Percentiles rank a stretch among this genome's conserved stretches.
These are phyloP conservation scores for Acomys russatus DNA, from an alignment of 2,797 vertebrate species.

Conservation along the genomic window DNA sequence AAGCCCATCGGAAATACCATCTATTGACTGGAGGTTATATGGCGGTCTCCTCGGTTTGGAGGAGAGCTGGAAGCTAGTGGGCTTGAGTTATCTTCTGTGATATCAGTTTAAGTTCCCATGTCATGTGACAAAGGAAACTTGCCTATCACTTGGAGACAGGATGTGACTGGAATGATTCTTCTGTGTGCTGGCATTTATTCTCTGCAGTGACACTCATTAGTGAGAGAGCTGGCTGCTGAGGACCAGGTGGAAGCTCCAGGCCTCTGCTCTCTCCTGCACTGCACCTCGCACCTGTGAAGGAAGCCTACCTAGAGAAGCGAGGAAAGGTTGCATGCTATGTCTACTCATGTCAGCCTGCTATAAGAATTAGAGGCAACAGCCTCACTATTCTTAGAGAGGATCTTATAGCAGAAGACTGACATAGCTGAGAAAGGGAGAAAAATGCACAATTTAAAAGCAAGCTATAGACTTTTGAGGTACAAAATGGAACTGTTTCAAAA, in stretches of 20 bases:
- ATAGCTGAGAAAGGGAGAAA: background rate
- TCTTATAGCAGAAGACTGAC: background rate
- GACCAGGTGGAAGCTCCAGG: background rate
- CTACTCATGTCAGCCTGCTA: rapidly evolving
- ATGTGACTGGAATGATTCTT: background rate
- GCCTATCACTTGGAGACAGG: background rate
- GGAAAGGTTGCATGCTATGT: rapidly evolving
- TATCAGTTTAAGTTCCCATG: too few species aligned
- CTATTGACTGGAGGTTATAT: background rate
- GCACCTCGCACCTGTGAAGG: background rate
- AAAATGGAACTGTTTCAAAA: background rate
- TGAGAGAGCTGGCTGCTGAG: background rate
- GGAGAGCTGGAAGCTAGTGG: background rate
- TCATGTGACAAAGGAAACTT: background rate
- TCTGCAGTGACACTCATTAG: background rate
- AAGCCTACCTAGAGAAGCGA: background rate
- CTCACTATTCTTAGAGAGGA: background rate
- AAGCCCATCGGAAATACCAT: background rate
- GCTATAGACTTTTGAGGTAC: background rate
- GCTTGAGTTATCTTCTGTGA: background rate
- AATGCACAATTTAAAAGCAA: background rate
- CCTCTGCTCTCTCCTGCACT: rapidly evolving
- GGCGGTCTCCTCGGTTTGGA: background rate
- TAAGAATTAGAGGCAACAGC: background rate
- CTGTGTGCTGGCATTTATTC: background rate